phyloP scores from a whole-genome alignment of 2,797 vertebrate species.

The Glyptemys insculpta region DNA sequence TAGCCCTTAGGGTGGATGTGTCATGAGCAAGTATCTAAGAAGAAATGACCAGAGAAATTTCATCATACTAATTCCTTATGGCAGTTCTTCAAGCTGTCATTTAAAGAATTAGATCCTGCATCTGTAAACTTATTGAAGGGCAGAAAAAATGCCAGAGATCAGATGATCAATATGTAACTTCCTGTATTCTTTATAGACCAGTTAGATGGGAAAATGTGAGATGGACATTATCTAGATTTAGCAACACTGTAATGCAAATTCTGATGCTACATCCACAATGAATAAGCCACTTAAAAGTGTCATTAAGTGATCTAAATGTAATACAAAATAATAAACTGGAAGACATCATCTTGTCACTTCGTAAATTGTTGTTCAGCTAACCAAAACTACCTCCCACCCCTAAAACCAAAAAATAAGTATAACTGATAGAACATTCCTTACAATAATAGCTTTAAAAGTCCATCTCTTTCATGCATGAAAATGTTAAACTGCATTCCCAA shows the following conservation, averaged over 20 bases:
- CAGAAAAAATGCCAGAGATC: not conserved
- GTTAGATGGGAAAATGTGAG: not conserved
- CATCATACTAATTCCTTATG: not conserved
- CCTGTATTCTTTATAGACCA: not conserved
- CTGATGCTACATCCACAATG: not conserved
- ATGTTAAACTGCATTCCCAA: not conserved
- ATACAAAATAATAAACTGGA: not conserved
- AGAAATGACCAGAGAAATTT: not conserved
- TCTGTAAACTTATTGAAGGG: constrained; percentile 6
- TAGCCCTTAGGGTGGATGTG: not conserved
- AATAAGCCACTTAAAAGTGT: not conserved
- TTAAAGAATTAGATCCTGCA: not conserved
- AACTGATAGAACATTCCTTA: not conserved
- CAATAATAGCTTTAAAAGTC: not conserved
- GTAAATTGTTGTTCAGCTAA: constrained; percentile 27
- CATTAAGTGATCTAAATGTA: constrained; percentile 5
- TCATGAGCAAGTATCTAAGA: not conserved
- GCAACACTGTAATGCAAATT: constrained; percentile 8
- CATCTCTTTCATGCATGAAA: not conserved
- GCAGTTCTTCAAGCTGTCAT: not conserved
- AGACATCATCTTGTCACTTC: not conserved
- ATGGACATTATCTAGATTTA: constrained; percentile 16
- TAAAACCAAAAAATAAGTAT: constrained; percentile 4
- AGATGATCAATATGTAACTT: constrained; percentile 11
- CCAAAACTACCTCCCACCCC: constrained; percentile 28